Base-by-base conservation (phyloP, 2,888 invertebrate species). In the Limnephilus lunatus region DNA sequence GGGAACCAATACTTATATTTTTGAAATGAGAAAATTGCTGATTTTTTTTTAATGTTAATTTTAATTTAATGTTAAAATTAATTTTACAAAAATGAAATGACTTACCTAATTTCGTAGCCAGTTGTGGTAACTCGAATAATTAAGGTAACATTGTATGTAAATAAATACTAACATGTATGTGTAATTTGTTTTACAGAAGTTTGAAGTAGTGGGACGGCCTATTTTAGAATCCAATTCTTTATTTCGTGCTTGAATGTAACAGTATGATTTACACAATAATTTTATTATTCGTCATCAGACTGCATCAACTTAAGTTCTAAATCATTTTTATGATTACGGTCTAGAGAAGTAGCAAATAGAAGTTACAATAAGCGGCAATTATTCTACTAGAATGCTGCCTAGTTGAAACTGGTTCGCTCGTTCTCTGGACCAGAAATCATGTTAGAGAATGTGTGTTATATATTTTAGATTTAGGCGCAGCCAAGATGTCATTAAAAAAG, bases 401-500 rank as follows among this genome's bases (percentile, higher is more conserved):
- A 85, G 48, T 88, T 31, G 35, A 19, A 35, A 68, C 88, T 68
- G 53, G 88, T 88, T 88, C 88, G 68, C n/a, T 32, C 68, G 68
- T n/a, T 68, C 68, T 68, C 68, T 48, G 25, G 44, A 48, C n/a
- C 14, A 39, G 35, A 86, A 85, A 85, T 53, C n/a, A 35, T 83
- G 82, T 15, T 5, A 15, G 32, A 83, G 44, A 30, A 31, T 35
- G 53, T 39, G 39, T 85, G 85, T 44, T 68, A 30, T 53, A 11
- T 53, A 85, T 90, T 85, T 85, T 85, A 4, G n/a, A 90, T 25
- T n/a, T 19, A 30, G 82, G 31, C 86, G 11, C 35, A 81, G 81
- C 91, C 53, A 30, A 85, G 92, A 93, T 92, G 93, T 92, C 93
- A 92, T 92, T 93, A 93, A 92, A 91, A 81, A 91, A 25, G 48